These are phyloP conservation scores for Saimiri boliviensis DNA, from an alignment of 2,113 vertebrate genomes.

Conservation along the genomic window DNA sequence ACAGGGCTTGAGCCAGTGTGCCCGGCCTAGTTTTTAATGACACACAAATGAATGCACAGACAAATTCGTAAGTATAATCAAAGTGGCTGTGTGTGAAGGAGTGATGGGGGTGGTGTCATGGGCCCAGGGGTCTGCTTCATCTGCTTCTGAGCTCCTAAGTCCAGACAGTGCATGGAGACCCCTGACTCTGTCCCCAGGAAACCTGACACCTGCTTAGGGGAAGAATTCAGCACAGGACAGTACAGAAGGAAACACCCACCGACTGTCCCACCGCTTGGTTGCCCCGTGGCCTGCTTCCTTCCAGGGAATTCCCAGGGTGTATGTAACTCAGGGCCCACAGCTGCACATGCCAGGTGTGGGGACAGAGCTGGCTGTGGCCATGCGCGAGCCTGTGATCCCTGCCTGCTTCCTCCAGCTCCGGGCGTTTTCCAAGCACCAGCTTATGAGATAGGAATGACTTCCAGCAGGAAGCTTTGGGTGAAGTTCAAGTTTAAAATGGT, in stretches of 20 bases:
- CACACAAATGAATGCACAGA: fast-evolving
- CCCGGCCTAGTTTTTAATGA: fast-evolving
- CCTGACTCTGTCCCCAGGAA: fast-evolving
- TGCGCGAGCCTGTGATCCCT: fast-evolving
- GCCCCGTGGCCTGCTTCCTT: fast-evolving
- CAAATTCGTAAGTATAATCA: fast-evolving
- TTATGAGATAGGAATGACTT: background rate
- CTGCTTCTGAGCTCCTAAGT: background rate
- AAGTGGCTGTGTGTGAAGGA: fast-evolving
- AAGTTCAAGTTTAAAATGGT: background rate
- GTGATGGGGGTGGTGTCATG: too few relatives aligned
- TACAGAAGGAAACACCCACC: fast-evolving
- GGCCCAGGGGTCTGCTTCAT: background rate
- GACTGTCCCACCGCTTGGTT: fast-evolving
- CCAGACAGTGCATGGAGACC: fast-evolving
- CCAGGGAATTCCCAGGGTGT: background rate
- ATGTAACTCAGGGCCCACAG: background rate
- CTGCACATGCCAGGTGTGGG: background rate
- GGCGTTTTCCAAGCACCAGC: fast-evolving
- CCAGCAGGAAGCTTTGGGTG: fast-evolving
- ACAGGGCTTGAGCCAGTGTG: too few relatives aligned
- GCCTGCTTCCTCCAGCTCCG: background rate
- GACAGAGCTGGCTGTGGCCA: fast-evolving
- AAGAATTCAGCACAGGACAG: fast-evolving
- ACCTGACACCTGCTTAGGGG: fast-evolving